A percentile compares a stretch with the other conserved stretches of the same genome.
phyloP scores from a whole-genome alignment of 1,140 invertebrate species.

The Nebria ingens region DNA sequence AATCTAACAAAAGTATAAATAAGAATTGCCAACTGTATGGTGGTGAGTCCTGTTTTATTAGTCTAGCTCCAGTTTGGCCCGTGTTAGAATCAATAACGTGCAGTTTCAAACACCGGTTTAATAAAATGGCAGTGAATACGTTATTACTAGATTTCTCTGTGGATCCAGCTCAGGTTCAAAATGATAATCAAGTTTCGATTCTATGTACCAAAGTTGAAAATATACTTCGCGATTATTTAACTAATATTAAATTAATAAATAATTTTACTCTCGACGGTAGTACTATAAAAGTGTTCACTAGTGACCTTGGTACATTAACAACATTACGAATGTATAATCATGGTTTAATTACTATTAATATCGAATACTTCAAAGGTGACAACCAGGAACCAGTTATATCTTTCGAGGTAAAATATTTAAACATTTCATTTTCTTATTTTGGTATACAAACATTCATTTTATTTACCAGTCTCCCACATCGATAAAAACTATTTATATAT shows the following conservation, averaged over 20 bases:
- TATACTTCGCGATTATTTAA: constrained; percentile 55
- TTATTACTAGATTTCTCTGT: constrained; percentile 71
- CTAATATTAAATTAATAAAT: constrained; percentile 49
- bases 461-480: too few species aligned
- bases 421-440: too few species aligned
- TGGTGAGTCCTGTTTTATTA: not conserved
- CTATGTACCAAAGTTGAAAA: constrained; percentile 54
- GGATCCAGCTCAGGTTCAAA: constrained; percentile 51
- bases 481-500: too few species aligned
- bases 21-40: not conserved
- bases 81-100: not conserved
- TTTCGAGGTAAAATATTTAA: constrained; percentile 67
- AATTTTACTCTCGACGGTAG: constrained; percentile 48
- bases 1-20: not conserved
- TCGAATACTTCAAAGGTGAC: constrained; percentile 69
- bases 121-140: constrained; percentile 66
- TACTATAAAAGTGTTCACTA: constrained; percentile 53
- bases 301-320: constrained; percentile 55
- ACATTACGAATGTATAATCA: constrained; percentile 59
- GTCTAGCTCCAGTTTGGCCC: not conserved
- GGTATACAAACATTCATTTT: too few species aligned
- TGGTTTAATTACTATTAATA: constrained; percentile 64
- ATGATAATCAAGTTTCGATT: constrained; percentile 51
- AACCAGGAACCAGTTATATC: constrained; percentile 56
- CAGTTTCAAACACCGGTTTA: not conserved